Evolutionary conservation across 2,888 invertebrate genomes (phyloP).

Genomic region (Eilema sororculum): DNA sequence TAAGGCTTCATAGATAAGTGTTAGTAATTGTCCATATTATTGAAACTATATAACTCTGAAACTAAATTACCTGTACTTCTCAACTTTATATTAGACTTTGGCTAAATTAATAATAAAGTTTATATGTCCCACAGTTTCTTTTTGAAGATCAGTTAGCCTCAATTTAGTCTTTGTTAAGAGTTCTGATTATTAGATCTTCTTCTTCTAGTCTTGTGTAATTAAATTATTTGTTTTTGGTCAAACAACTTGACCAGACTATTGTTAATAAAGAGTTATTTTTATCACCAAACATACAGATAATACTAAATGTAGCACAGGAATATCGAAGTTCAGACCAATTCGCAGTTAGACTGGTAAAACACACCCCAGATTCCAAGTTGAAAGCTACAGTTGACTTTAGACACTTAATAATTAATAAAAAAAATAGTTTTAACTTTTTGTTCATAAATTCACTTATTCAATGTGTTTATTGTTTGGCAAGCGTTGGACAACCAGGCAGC

Average conservation of each 20-base stretch:
- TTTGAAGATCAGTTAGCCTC: slow-evolving; percentile 1
- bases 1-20: slow-evolving; percentile 33
- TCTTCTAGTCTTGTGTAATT: background rate
- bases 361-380: too few species aligned
- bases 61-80: slow-evolving; percentile 32
- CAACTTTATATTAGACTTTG: slow-evolving; percentile 26
- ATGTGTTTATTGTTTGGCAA: too few species aligned
- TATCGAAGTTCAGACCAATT: too few species aligned
- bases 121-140: background rate
- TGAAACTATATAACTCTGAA: slow-evolving; percentile 30
- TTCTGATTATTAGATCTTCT: background rate
- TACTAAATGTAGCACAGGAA: too few species aligned
- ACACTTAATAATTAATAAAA: too few species aligned
- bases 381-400: too few species aligned
- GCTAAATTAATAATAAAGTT: slow-evolving; percentile 24
- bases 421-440: too few species aligned
- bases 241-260: background rate
- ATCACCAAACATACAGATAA: too few species aligned
- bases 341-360: too few species aligned
- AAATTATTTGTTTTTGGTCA: background rate
- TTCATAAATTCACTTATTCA: too few species aligned
- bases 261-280: too few species aligned
- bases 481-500: too few species aligned
- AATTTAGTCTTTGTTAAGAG: background rate
- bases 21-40: slow-evolving; percentile 39